phyloP scores from a whole-genome alignment of 2,888 invertebrate species.

The Amphipyra berbera region DNA sequence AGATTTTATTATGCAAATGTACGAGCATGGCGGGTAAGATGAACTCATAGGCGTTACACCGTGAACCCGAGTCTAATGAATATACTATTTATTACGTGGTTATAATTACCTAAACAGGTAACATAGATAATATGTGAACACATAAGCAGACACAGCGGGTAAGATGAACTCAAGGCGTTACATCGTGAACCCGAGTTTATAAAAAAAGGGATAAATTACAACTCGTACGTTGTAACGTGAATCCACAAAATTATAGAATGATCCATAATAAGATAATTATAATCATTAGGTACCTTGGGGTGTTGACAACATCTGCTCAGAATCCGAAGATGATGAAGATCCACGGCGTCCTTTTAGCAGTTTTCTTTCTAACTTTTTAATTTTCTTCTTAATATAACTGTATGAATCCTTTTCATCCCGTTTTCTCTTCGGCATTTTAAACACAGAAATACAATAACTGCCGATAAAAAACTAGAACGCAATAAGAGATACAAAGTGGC shows the following conservation, averaged over 20 bases:
- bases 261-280: too few relatives aligned
- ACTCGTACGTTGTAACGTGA: neutral
- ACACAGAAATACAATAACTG: too few relatives aligned
- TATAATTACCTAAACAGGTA: slow-evolving; percentile 2
- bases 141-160: neutral
- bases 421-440: too few relatives aligned
- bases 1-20: too few relatives aligned
- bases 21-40: neutral
- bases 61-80: neutral
- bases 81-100: neutral
- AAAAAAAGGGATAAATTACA: slow-evolving; percentile 5
- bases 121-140: neutral
- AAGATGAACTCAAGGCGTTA: slow-evolving; percentile 2
- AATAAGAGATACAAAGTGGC: too few relatives aligned
- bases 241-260: neutral
- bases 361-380: neutral
- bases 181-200: slow-evolving; percentile 9
- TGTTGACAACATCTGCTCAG: neutral
- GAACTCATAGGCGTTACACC: neutral
- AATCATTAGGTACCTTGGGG: neutral
- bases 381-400: neutral
- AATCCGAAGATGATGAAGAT: slow-evolving; percentile 8
- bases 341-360: neutral
- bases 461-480: too few relatives aligned
- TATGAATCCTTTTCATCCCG: slow-evolving; percentile 1